Conservation (phyloP, 1,140 invertebrate genomes). For the Diploscapter pachys region DNA sequence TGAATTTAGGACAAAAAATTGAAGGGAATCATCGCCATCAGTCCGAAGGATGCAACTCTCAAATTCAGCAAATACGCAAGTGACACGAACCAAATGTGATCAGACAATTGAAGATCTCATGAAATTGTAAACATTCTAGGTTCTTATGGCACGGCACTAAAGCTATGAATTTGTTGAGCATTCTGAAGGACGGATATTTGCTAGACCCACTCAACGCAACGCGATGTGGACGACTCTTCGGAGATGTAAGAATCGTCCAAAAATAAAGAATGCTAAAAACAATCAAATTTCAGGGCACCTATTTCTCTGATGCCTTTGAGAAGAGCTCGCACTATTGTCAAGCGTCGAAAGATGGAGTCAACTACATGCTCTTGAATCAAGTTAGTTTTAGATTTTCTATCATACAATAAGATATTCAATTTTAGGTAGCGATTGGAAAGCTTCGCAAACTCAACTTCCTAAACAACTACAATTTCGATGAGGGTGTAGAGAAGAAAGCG, state of each 20-base stretch:
- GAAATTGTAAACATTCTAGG: not conserved
- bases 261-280: slow-evolving; percentile 6
- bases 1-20: not conserved
- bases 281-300: slow-evolving; percentile 35
- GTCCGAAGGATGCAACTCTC: slow-evolving; percentile 4
- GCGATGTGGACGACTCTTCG: slow-evolving; percentile 34
- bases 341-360: slow-evolving; percentile 19
- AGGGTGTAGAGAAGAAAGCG: not conserved
- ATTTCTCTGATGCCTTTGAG: slow-evolving; percentile 39
- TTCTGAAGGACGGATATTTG: slow-evolving; percentile 36
- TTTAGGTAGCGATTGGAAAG: slow-evolving; percentile 9
- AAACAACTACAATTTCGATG: slow-evolving; percentile 1
- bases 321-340: slow-evolving; percentile 39
- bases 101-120: too few species aligned
- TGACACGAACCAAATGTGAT: slow-evolving; percentile 22
- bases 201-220: slow-evolving; percentile 29
- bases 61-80: slow-evolving; percentile 26
- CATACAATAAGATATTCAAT: not conserved
- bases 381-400: slow-evolving; percentile 12
- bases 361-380: slow-evolving; percentile 41
- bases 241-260: slow-evolving; percentile 30
- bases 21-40: slow-evolving; percentile 27
- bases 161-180: slow-evolving; percentile 36
- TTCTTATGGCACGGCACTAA: slow-evolving; percentile 43
- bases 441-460: not conserved